Evolutionary conservation across 2,888 invertebrate species (phyloP).

Genomic region (Drosophila rubida): DNA sequence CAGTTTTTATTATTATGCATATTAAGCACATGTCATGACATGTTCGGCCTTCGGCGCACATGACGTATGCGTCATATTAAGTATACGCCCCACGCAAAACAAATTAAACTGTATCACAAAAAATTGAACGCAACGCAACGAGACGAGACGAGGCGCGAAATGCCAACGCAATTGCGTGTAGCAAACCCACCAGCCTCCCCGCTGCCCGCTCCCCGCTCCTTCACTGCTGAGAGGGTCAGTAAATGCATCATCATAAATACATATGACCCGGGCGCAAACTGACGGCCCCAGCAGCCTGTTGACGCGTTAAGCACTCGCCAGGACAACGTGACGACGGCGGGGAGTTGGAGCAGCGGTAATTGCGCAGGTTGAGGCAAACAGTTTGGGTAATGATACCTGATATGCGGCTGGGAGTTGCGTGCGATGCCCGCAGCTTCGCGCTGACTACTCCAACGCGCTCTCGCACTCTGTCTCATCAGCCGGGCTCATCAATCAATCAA

Average conservation of each 20-base stretch:
- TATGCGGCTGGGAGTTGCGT: constrained; percentile 33
- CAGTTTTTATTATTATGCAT: constrained; percentile 76
- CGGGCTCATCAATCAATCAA: constrained; percentile 33
- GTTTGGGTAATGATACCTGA: constrained; percentile 34
- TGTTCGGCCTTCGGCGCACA: constrained; percentile 37
- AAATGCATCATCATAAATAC: constrained; percentile 59
- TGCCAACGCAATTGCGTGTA: constrained; percentile 59
- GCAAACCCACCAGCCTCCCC: background rate
- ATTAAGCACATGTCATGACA: constrained; percentile 71
- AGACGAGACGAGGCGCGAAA: constrained; percentile 26
- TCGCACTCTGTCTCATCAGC: background rate
- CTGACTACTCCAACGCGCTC: background rate
- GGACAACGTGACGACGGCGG: background rate
- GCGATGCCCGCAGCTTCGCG: background rate
- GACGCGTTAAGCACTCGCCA: constrained; percentile 47
- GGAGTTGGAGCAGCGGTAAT: background rate
- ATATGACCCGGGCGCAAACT: constrained; percentile 38
- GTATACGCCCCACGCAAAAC: constrained; percentile 54
- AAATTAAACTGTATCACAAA: constrained; percentile 68
- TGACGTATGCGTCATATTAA: constrained; percentile 73
- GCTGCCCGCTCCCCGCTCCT: background rate
- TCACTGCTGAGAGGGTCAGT: constrained; percentile 21
- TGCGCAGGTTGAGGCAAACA: constrained; percentile 15
- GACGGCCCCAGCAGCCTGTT: constrained; percentile 41
- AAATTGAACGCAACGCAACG: constrained; percentile 16